Base-by-base conservation (phyloP, 1,140 invertebrate genomes). In the Eurosta solidaginis region DNA sequence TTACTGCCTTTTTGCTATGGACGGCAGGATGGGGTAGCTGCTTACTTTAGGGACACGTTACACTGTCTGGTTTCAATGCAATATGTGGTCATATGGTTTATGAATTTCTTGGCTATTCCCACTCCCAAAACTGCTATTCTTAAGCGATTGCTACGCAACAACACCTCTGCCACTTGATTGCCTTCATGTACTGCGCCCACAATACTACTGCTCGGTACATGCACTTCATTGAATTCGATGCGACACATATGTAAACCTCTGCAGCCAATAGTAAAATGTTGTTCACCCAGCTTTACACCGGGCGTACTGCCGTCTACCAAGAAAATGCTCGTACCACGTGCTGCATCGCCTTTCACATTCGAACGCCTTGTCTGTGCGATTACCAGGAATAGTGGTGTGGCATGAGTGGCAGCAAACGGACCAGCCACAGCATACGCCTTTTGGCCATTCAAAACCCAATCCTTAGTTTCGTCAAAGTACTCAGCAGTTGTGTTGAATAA, bases 261-360 rank as follows among this genome's bases (percentile, higher is more conserved):
- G 88, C 88, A 93, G 0, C 95, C 96, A 83, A 95, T 91, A 50
- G 94, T 95, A 75, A 93, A 91, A 79, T 93, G 92, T 3, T 63
- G 78, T 17, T 92, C 89, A 12, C 92, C 92, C 82, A 90, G 90
- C 1, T 90, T 91, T 0, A 97, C 90, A 27, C 95, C 94, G 10
- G 91, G 90, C 82, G 91, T 92, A 27, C 88, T 85, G 77, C 91
- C 88, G 79, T 96, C 95, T 1, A 97, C 93, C 76, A 96, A 89
- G 81, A 97, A 95, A 3, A 93, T 91, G 0, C 92, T 92, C 0
- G 94, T 85, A 80, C 88, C 79, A 0, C 88, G 82, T 17, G 80
- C 78, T 77, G 79, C 80, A 0, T 81, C 79, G 0, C 82, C 80
- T 12, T 83, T 74, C 3, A 85, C 78, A 76, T 85, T 85, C 0